A percentile compares a stretch with the other conserved stretches of the same genome.
Evolutionary conservation across 2,797 vertebrate genomes (phyloP).

Genomic region (Zenarchopterus dispar): DNA sequence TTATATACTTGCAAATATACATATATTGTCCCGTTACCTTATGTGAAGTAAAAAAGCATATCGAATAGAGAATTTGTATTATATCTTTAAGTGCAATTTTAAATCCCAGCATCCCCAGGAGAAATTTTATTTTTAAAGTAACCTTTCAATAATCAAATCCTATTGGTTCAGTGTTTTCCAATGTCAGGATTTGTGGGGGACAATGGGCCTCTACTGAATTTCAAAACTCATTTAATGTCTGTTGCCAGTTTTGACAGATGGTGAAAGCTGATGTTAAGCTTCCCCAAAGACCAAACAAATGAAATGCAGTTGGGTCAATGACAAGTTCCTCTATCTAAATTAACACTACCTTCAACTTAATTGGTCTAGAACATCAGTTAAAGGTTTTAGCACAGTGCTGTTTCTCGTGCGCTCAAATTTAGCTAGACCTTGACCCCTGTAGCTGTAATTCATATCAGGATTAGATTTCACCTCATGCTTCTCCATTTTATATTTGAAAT

Average conservation of each 20-base stretch:
- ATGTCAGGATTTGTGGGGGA: slow-evolving; percentile 24
- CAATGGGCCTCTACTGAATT: slow-evolving; percentile 73
- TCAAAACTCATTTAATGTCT: slow-evolving; percentile 67
- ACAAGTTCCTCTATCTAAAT: slow-evolving; percentile 59
- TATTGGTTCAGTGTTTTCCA: slow-evolving; percentile 30
- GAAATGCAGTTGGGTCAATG: slow-evolving; percentile 45
- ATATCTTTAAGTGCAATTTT: background rate
- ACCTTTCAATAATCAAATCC: background rate
- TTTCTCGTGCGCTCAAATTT: slow-evolving; percentile 35
- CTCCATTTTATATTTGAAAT: slow-evolving; percentile 63
- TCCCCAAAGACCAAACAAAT: slow-evolving; percentile 71
- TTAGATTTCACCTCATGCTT: slow-evolving; percentile 65
- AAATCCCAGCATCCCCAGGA: background rate
- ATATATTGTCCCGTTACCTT: no score
- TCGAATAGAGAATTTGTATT: no score
- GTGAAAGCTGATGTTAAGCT: slow-evolving; percentile 61
- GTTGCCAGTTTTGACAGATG: slow-evolving; percentile 77
- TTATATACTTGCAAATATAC: no score
- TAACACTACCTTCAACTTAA: slow-evolving; percentile 51
- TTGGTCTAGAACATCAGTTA: slow-evolving; percentile 45
- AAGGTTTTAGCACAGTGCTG: slow-evolving; percentile 30
- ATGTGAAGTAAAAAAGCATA: no score
- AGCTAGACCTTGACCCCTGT: slow-evolving; percentile 45
- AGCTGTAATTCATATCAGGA: slow-evolving; percentile 75
- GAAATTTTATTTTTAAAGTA: background rate